phyloP scores from a whole-genome alignment of 2,888 invertebrate species.

The Volucella zonaria region DNA sequence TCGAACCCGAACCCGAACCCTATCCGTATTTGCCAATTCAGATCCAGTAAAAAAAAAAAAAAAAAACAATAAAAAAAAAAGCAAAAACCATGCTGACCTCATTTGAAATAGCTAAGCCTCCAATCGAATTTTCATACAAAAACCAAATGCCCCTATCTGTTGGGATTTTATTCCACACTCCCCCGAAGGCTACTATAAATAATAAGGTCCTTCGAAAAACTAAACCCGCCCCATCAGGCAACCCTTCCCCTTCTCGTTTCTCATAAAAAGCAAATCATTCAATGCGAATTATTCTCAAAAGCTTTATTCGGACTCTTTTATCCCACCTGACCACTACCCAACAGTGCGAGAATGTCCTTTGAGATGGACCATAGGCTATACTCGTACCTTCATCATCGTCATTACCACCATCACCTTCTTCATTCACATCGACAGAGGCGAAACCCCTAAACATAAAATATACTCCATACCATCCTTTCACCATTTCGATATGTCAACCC shows the following conservation, averaged over 20 bases:
- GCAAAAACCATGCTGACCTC: conserved; percentile 42
- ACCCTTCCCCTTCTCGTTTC: not conserved
- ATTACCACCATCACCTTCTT: not conserved
- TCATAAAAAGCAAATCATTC: conserved; percentile 53
- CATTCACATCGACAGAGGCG: not conserved
- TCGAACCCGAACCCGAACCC: not conserved
- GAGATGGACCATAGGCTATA: conserved; percentile 13
- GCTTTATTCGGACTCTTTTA: conserved; percentile 6
- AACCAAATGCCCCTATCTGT: not conserved
- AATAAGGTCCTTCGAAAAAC: conserved; percentile 40
- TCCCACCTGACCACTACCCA: conserved; percentile 41
- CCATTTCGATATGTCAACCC: conserved; percentile 36
- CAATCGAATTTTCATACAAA: conserved; percentile 43
- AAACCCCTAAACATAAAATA: conserved; percentile 32
- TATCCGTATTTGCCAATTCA: not conserved
- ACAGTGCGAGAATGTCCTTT: conserved; percentile 5
- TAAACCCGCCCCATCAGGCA: not conserved
- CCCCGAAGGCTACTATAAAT: conserved; percentile 55
- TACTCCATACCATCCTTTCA: conserved; percentile 18
- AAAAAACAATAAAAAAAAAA: conserved; percentile 1
- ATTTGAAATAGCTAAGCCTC: conserved; percentile 52
- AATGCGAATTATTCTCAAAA: conserved; percentile 62
- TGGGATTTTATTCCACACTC: not conserved
- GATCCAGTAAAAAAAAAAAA: conserved; percentile 3
- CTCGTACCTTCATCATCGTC: conserved; percentile 11